Percentiles rank a stretch among this genome's conserved stretches.
phyloP scores from a whole-genome alignment of 2,797 vertebrate genomes.

The Channa striata region DNA sequence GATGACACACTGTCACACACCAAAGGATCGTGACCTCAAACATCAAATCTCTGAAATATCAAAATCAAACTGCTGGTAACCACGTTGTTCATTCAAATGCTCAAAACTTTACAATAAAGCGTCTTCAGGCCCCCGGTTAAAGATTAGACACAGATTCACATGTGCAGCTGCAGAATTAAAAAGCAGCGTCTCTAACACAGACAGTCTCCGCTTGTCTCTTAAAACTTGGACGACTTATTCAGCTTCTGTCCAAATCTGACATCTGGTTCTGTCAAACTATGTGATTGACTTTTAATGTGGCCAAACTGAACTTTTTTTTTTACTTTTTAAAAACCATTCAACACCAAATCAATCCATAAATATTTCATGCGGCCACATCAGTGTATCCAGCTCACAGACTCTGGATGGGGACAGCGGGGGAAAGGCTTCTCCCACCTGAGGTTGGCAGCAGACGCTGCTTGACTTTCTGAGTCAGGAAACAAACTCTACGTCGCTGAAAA shows the following conservation, averaged over 20 bases:
- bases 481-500: neutral
- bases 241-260: slow-evolving; percentile 17
- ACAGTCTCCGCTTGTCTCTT: neutral
- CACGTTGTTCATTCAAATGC: no score
- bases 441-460: slow-evolving; percentile 4
- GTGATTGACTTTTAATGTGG: slow-evolving; percentile 15
- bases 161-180: slow-evolving; percentile 3
- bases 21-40: no score
- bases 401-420: neutral
- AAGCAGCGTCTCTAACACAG: neutral
- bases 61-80: no score
- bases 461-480: neutral
- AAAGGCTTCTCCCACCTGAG: slow-evolving; percentile 14
- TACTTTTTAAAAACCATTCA: slow-evolving; percentile 10
- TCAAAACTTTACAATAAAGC: no score
- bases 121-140: neutral
- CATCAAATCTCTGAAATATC: no score
- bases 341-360: slow-evolving; percentile 21
- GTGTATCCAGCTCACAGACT: neutral
- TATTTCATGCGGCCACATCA: neutral
- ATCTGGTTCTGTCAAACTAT: neutral
- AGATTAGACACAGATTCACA: neutral
- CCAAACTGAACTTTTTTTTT: neutral
- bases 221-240: neutral
- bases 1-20: no score